Base-by-base conservation (phyloP, 1,140 invertebrate genomes). In the Zaprionus kolodkinae region DNA sequence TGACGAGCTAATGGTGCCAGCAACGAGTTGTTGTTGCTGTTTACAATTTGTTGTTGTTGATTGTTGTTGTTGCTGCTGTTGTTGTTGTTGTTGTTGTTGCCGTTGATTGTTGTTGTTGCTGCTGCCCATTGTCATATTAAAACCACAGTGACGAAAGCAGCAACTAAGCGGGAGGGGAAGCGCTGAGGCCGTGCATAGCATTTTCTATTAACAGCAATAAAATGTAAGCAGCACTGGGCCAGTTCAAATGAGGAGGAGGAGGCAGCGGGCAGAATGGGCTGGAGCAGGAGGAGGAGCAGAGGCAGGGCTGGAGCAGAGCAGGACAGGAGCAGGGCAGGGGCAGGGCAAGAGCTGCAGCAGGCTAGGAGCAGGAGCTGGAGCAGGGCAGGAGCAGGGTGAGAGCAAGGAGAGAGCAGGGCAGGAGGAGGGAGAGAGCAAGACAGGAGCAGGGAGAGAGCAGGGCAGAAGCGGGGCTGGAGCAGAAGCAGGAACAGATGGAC, bases 201-300 rank as follows among this genome's bases (percentile, higher is more conserved):
- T 87, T 88, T 88, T 87, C 80, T 80, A 88, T 87, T 80, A 84
- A 84, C 33, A 75, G 55, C 73, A 40, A 83, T 88, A 70, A 82
- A 76, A 79, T 76, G 81, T 65, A 52, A 72, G 64, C 60, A 50
- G 30, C 30, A 55, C 45, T 40, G 43, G 30, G 57, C 66, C 52
- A 61, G 13, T 21, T n/a, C 12, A 15, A 59, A n/a, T 50, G 15
- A 45, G 30, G 13, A 40, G 35, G 13, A 12, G 30, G 13, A 40
- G 36, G 13, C 10, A 27, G 12, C 6, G 27, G 27, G 27, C 21
- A 6, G 27, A 30, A 30, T n/a, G 33, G 12, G 38, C 33, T 35
- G 62, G 55, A 6, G 27, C 27, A 30, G 27, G 27, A 45, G 30
- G 13, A 52, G 17, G 6, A n/a, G 27, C 27, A 5, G 27, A 3